Evolutionary conservation across 2,888 invertebrate species (phyloP).

Genomic region (Drosophila prostipennis): DNA sequence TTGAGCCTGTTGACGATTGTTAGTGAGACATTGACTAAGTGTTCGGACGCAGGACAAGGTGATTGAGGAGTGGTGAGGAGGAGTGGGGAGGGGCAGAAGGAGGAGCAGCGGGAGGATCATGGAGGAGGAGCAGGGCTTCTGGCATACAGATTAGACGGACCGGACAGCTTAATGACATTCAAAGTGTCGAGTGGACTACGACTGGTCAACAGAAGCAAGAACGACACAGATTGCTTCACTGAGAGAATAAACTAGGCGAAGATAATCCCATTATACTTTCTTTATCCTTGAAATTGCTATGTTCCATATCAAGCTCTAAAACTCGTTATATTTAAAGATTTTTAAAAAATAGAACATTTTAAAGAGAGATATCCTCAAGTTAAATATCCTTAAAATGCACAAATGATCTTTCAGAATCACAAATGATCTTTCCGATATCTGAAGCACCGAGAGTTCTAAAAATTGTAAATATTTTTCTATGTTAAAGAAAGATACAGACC

Average conservation of each 20-base stretch:
- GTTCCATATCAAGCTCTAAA: no score
- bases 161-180: constrained; percentile 75
- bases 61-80: not conserved
- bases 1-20: constrained; percentile 80
- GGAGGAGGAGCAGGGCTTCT: not conserved
- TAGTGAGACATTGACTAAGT: constrained; percentile 80
- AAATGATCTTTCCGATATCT: not conserved
- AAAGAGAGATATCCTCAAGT: no score
- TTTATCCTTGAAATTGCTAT: no score
- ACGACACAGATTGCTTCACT: constrained; percentile 24
- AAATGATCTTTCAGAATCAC: not conserved
- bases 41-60: constrained; percentile 43
- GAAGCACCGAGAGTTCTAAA: no score
- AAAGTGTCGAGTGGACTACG: constrained; percentile 71
- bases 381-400: not conserved
- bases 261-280: not conserved
- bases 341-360: not conserved
- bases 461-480: no score
- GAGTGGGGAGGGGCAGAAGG: not conserved
- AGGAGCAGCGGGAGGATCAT: not conserved
- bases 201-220: constrained; percentile 38
- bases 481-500: no score
- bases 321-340: no score
- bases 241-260: not conserved
- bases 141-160: constrained; percentile 43